phyloP scores from a whole-genome alignment of 92 coral and sea anemone genomes.

The Epizoanthus ramosus region DNA sequence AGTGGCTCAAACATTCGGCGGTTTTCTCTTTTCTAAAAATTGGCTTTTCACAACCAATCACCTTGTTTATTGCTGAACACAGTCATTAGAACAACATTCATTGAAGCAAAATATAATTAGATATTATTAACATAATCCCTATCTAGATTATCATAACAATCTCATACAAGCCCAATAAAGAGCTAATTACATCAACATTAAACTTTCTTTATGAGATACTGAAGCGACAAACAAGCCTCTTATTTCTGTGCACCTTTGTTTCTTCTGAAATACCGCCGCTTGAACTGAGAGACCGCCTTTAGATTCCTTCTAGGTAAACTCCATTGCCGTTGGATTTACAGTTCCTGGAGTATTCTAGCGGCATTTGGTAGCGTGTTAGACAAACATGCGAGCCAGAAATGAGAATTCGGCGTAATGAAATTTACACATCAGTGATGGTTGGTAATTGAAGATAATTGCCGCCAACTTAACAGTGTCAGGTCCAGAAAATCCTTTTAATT shows the following conservation, averaged over 20 bases:
- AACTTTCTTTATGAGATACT: constrained; percentile 78
- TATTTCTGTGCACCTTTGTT: constrained; percentile 2
- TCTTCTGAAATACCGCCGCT: constrained; percentile 20
- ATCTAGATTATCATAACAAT: constrained; percentile 99
- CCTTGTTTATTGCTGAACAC: constrained; percentile 65
- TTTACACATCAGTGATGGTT: constrained; percentile 98
- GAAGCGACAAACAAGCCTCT: constrained; percentile 42
- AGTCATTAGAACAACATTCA: constrained; percentile 88
- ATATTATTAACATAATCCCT: constrained; percentile 93
- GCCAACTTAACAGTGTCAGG: constrained; percentile 97
- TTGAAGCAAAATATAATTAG: constrained; percentile 91
- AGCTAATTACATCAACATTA: constrained; percentile 98
- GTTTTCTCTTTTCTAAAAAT: constrained; percentile 60
- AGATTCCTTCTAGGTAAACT: neutral
- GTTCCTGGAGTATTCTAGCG: constrained; percentile 29
- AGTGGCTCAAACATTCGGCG: constrained; percentile 60
- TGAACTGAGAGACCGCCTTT: constrained; percentile 14
- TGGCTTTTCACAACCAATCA: constrained; percentile 85
- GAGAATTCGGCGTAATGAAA: constrained; percentile 94
- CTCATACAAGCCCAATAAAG: constrained; percentile 98
- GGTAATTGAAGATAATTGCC: constrained; percentile 99
- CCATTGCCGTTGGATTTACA: neutral
- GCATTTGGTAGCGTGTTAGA: constrained; percentile 49
- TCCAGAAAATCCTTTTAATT: constrained; percentile 88
- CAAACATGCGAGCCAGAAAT: constrained; percentile 63